phyloP scores from a whole-genome alignment of 35 echinoderm and acorn worm genomes.

The Diadema setosum region DNA sequence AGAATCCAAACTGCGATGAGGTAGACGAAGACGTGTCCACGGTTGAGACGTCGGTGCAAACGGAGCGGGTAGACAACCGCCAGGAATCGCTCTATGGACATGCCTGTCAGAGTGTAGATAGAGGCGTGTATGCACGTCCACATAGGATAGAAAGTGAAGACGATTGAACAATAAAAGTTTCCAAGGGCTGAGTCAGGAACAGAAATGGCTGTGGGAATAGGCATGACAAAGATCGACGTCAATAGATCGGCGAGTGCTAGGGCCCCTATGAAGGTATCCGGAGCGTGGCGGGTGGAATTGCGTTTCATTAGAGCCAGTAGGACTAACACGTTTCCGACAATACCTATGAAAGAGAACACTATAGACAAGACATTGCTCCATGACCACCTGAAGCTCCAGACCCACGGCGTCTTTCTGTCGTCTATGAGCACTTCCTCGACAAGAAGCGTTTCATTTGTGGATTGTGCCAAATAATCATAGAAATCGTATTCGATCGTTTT shows the following conservation, averaged over 20 bases:
- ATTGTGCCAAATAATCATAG: too few species aligned
- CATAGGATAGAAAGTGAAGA: conserved; percentile 23
- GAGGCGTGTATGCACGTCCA: conserved; percentile 48
- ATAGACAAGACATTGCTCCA: conserved; percentile 20
- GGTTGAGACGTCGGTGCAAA: too few species aligned
- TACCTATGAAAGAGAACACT: conserved; percentile 38
- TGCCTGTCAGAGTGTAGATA: conserved; percentile 40
- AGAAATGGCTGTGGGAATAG: not conserved
- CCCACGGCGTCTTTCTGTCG: too few species aligned
- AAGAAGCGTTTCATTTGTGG: too few species aligned
- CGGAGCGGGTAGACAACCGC: conserved; percentile 59
- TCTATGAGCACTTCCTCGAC: too few species aligned
- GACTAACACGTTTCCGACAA: conserved; percentile 52
- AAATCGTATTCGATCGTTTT: too few species aligned
- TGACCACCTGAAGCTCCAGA: conserved; percentile 46
- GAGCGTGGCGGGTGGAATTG: not conserved
- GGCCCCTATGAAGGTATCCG: conserved; percentile 52
- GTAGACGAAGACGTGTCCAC: too few species aligned
- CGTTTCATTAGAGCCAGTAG: conserved; percentile 21
- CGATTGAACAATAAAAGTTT: conserved; percentile 54
- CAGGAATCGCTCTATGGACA: conserved; percentile 58
- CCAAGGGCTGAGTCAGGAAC: not conserved
- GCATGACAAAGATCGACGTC: conserved; percentile 47
- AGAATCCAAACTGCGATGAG: too few species aligned
- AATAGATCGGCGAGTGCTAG: conserved; percentile 56